These are phyloP conservation scores for Orientallactaga bullata DNA, from an alignment of 2,113 vertebrate species.

Conservation along the genomic window DNA sequence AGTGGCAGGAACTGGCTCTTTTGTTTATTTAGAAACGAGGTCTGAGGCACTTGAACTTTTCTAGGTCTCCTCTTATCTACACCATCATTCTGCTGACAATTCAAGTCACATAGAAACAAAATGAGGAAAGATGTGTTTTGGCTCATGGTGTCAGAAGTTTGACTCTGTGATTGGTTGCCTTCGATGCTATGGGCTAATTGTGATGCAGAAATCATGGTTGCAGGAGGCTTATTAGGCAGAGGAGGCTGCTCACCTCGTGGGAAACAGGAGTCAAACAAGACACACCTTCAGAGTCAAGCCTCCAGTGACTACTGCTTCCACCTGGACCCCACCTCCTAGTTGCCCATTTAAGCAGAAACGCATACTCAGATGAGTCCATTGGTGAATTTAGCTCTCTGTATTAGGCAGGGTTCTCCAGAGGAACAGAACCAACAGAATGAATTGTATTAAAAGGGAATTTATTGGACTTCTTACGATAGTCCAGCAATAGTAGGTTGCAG, in stretches of 20 bases:
- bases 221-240: neutral
- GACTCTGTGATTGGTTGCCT: neutral
- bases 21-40: too few species aligned
- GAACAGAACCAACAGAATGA: too few species aligned
- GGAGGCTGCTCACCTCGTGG: neutral
- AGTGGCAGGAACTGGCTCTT: too few species aligned
- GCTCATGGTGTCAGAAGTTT: neutral
- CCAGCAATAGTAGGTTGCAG: too few species aligned
- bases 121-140: neutral
- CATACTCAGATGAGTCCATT: neutral
- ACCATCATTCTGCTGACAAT: too few species aligned
- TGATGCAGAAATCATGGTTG: neutral
- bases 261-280: neutral
- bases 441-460: too few species aligned
- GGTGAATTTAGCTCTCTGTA: too few species aligned
- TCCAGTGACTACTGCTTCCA: neutral
- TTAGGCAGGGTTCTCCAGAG: too few species aligned
- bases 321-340: neutral
- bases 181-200: neutral
- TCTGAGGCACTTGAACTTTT: too few species aligned
- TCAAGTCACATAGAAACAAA: neutral
- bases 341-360: neutral
- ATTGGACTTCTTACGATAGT: too few species aligned
- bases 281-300: neutral
- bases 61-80: too few species aligned